These are phyloP conservation scores for Pristionchus fissidentatus DNA, from an alignment of 2,888 invertebrate genomes.

Conservation along the genomic window DNA sequence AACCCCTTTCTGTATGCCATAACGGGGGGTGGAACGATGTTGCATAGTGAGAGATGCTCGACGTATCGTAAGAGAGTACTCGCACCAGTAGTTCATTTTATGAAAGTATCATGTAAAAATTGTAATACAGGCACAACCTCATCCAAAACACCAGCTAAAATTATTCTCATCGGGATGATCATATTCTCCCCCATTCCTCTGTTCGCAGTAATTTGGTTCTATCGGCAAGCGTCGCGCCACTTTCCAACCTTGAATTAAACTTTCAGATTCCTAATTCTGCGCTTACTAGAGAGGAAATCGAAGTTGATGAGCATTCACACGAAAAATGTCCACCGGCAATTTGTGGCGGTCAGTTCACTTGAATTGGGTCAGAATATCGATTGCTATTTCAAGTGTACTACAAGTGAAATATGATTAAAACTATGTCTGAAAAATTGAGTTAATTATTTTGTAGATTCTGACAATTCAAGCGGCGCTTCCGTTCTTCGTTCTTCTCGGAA, in stretches of 20 bases:
- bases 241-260: too few relatives aligned
- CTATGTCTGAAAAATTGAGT: too few relatives aligned
- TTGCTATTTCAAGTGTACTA: too few relatives aligned
- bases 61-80: too few relatives aligned
- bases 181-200: slow-evolving; percentile 4
- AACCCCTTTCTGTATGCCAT: too few relatives aligned
- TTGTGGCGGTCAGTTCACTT: background rate
- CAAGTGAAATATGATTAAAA: too few relatives aligned
- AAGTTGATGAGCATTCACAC: slow-evolving; percentile 13
- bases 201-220: slow-evolving; percentile 3
- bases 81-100: too few relatives aligned
- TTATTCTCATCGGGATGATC: background rate
- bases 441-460: background rate
- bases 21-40: too few relatives aligned
- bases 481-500: slow-evolving; percentile 10
- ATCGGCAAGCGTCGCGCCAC: background rate
- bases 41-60: too few relatives aligned
- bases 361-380: too few relatives aligned
- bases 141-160: background rate
- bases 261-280: background rate
- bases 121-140: background rate
- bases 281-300: background rate
- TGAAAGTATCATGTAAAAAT: too few relatives aligned
- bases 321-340: background rate
- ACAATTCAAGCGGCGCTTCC: slow-evolving; percentile 17